Evolutionary conservation across 2,888 invertebrate genomes (phyloP).

Genomic region (Pilophorus perplexus): DNA sequence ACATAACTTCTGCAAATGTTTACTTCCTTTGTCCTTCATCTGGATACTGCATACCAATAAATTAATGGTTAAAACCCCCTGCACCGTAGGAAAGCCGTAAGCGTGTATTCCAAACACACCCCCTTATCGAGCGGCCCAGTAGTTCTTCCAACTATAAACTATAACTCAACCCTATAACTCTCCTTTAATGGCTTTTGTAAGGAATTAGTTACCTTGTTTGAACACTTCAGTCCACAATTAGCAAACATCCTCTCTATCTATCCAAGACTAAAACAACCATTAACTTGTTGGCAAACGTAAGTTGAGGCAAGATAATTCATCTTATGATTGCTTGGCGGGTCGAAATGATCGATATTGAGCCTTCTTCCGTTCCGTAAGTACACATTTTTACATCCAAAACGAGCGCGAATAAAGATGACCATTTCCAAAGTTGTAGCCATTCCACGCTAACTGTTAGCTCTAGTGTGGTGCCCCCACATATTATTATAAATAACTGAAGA

Average conservation of each 20-base stretch:
- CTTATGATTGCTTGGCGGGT: constrained; percentile 22
- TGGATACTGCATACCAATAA: constrained; percentile 5
- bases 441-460: too few species aligned
- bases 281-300: constrained; percentile 33
- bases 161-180: constrained; percentile 39
- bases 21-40: constrained; percentile 13
- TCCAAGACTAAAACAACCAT: constrained; percentile 35
- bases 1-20: constrained; percentile 26
- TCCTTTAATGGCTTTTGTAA: constrained; percentile 40
- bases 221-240: constrained; percentile 36
- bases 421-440: too few species aligned
- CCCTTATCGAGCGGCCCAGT: constrained; percentile 39
- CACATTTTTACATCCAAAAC: too few species aligned
- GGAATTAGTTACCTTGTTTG: constrained; percentile 40
- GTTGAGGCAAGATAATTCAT: constrained; percentile 32
- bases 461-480: too few species aligned
- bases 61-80: constrained; percentile 29
- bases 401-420: too few species aligned
- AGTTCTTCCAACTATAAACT: constrained; percentile 41
- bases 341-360: constrained; percentile 4
- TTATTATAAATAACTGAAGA: too few species aligned
- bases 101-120: constrained; percentile 27
- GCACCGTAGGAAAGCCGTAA: not conserved
- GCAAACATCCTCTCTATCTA: constrained; percentile 33
- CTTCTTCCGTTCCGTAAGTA: too few species aligned